Base-by-base conservation (phyloP, 2,797 vertebrate species). In the Jordanella pulchra region DNA sequence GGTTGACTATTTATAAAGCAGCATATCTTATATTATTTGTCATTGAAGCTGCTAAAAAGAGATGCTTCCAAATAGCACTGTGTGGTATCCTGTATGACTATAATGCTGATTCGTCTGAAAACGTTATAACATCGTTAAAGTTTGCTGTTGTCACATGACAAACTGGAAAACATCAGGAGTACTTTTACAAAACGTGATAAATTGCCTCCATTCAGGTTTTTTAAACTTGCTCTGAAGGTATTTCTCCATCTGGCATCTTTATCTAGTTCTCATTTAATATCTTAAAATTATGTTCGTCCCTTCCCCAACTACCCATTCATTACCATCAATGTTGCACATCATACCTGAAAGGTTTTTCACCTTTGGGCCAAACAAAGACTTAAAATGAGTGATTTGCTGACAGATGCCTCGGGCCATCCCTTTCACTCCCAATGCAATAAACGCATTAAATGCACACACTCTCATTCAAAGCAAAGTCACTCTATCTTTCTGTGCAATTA, bases 171-270 rank as follows among this genome's bases (percentile, higher is more conserved):
- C 15, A 18, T 50, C 6, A 50, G 48, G 48, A 21, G 4, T 50
- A 1, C 15, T 48, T 21, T 50, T 51, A 23, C 50, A 51, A 51
- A 11, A 9, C 50, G 1, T 23, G 23, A 9, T 44, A 42, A 64
- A 42, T 64, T 12, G n/a, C 7, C 13, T 30, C 17, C 35, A 42
- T 72, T 75, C 47, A 56, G 53, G 61, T 71, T 48, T 65, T 17
- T 7, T 12, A 1, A 45, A 18, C 56, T 18, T 60, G 30, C 28
- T 21, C 30, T 18, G 35, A 39, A 39, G 35, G 5, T 39, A 28
- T 14, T 14, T 56, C 14, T 28, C 4, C 6, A 6, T 15, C 27
- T 58, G 28, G 15, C 32, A 5, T 21, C 55, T 32, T 32, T 17
- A 17, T 58, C 28, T 21, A 44, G 10, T 39, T 60, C 30, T 23